phyloP scores from a whole-genome alignment of 2,888 invertebrate species.

The Xestia rhomboidea region DNA sequence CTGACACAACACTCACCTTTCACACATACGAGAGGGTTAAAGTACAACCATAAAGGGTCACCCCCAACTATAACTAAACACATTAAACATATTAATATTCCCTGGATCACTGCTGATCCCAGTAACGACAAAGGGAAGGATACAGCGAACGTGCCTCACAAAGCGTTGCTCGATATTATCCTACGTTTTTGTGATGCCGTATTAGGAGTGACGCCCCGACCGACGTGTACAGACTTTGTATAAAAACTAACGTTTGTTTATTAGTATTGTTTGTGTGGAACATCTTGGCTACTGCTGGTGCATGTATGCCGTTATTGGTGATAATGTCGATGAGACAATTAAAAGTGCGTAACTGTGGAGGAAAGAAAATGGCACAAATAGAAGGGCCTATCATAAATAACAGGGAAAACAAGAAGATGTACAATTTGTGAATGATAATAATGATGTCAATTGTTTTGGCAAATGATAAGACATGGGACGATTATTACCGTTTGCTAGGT shows the following conservation, averaged over 20 bases:
- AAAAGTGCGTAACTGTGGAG: not conserved
- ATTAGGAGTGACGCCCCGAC: constrained; percentile 80
- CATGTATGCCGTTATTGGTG: constrained; percentile 11
- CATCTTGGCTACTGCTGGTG: constrained; percentile 36
- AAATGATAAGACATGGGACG: not conserved
- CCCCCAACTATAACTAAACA: constrained; percentile 52
- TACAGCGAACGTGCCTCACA: constrained; percentile 87
- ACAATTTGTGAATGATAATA: not conserved
- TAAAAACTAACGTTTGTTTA: constrained; percentile 71
- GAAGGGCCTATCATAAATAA: not conserved
- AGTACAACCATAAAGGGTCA: constrained; percentile 52
- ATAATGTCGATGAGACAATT: not conserved
- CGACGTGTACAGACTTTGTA: constrained; percentile 72
- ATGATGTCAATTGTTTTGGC: not conserved
- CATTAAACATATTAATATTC: constrained; percentile 70
- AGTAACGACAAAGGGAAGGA: constrained; percentile 86
- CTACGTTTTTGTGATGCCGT: constrained; percentile 78
- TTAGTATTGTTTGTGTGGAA: constrained; percentile 56
- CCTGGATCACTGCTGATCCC: constrained; percentile 60
- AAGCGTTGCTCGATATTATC: constrained; percentile 85
- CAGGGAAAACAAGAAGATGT: not conserved
- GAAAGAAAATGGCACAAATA: not conserved
- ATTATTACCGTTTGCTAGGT: too few relatives aligned
- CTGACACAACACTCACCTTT: constrained; percentile 3
- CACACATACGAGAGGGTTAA: constrained; percentile 50